A percentile compares a stretch with the other conserved stretches of the same genome.
Conservation (phyloP, 2,888 invertebrate genomes). For the Carpatolechia fugitivella region DNA sequence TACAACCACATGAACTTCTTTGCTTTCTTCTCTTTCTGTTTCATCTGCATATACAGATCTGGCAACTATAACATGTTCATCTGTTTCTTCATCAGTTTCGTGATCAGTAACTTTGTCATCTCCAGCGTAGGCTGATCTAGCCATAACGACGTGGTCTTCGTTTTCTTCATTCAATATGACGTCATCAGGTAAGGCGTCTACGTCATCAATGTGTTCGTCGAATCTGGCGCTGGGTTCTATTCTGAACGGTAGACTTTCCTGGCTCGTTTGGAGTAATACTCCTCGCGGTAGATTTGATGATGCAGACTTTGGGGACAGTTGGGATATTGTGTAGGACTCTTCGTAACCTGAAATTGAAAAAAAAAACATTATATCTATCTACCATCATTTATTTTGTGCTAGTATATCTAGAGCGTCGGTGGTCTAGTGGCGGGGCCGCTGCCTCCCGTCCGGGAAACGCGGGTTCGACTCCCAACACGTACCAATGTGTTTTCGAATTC, state of each 20-base stretch:
- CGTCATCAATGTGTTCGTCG: constrained; percentile 36
- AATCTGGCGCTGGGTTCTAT: constrained; percentile 62
- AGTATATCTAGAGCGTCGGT: too few species aligned
- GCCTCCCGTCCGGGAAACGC: too few species aligned
- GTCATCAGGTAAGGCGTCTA: constrained; percentile 28
- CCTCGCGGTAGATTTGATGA: constrained; percentile 33
- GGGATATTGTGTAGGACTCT: constrained; percentile 81
- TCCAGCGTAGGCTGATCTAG: constrained; percentile 69
- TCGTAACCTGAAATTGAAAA: constrained; percentile 71
- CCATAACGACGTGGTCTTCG: constrained; percentile 66
- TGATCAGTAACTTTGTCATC: neutral
- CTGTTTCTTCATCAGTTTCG: neutral
- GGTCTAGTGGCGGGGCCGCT: too few species aligned
- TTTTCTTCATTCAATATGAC: constrained; percentile 36
- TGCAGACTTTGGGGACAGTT: constrained; percentile 84
- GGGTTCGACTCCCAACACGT: too few species aligned
- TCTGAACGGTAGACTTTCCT: constrained; percentile 54
- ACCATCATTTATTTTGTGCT: too few species aligned
- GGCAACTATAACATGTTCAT: neutral
- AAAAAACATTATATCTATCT: neutral
- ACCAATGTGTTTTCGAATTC: too few species aligned
- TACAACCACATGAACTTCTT: neutral
- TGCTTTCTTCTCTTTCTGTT: neutral
- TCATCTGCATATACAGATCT: neutral
- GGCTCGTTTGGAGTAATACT: constrained; percentile 54